Conservation (phyloP, 1,140 invertebrate species). For the Drosophila subpulchrella region DNA sequence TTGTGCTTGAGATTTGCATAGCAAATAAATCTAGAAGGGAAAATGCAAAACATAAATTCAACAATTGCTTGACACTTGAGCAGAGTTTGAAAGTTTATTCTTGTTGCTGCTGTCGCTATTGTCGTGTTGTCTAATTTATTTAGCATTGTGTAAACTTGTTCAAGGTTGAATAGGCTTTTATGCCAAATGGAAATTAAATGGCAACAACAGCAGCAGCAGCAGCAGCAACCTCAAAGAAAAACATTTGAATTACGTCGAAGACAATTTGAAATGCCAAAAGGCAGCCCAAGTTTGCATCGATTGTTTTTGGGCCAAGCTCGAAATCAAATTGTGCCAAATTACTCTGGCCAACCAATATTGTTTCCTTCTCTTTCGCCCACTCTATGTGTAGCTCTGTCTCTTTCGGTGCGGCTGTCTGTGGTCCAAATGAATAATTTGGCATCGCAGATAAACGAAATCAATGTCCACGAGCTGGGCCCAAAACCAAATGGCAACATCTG, state of each 20-base stretch:
- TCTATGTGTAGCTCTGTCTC: neutral
- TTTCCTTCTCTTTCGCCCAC: neutral
- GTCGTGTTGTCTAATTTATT: slow-evolving; percentile 45
- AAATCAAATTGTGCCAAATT: slow-evolving; percentile 55
- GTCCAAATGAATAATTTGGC: slow-evolving; percentile 53
- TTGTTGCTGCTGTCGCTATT: slow-evolving; percentile 2
- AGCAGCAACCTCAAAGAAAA: slow-evolving; percentile 35
- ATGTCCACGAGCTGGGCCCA: slow-evolving; percentile 34
- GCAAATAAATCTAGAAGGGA: slow-evolving; percentile 29
- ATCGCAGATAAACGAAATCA: slow-evolving; percentile 54
- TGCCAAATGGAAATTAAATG: slow-evolving; percentile 42
- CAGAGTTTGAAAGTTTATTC: slow-evolving; percentile 39
- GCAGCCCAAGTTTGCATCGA: slow-evolving; percentile 39
- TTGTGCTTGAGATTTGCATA: slow-evolving; percentile 39
- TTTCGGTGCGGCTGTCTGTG: slow-evolving; percentile 27
- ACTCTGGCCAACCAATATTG: slow-evolving; percentile 33
- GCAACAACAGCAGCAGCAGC: slow-evolving; percentile 14
- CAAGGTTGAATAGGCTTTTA: slow-evolving; percentile 46
- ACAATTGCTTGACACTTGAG: slow-evolving; percentile 47
- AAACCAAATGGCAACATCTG: slow-evolving; percentile 53
- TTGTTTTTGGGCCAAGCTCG: slow-evolving; percentile 39
- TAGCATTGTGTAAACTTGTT: slow-evolving; percentile 53
- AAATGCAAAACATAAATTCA: slow-evolving; percentile 49
- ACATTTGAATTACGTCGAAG: slow-evolving; percentile 47
- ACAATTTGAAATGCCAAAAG: slow-evolving; percentile 47